Evolutionary conservation across 2,113 vertebrate species (phyloP), one percentile per base, ranked within the genome.

Genomic region (Fukomys damarensis): DNA sequence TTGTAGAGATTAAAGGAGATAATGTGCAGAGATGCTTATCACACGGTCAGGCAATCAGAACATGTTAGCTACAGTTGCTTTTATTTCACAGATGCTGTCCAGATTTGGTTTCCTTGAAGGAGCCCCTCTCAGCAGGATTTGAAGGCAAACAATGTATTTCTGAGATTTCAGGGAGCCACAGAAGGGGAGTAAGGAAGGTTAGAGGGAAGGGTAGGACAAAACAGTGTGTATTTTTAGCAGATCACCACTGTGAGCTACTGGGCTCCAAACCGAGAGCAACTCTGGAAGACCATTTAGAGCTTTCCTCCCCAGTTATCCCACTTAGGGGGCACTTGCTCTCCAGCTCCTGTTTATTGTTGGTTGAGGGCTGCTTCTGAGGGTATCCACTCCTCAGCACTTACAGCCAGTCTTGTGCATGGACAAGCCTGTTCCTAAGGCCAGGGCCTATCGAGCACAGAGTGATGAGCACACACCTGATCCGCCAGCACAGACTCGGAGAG

Each of bases 321-420:
- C 16, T 38, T 28, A 9, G 0, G 28, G 14, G 17, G 4, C 38
- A n/a, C 58, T 56, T 24, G 26, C 13, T 32, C 41, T n/a, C 49
- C 20, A 3, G 20, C 46, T 84, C 70, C 61, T 12, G 5, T 22
- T 54, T 43, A 14, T 43, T 32, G 10, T 10, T n/a, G 7, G 43
- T 24, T 56, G 87, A 52, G 38, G 72, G 43, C 49, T 81, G 22
- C 72, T 58, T n/a, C 56, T 41, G 9, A 66, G 8, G 10, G 11
- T 7, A 28, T 56, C 43, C 3, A 13, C 13, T 76, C 38, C n/a
- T 38, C 59, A 8, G 58, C 10, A 72, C 13, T 46, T 28, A 68
- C 3, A 32, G 63, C n/a, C 46, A 77, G 30, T 38, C 12, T 38
- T 30, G 20, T 26, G 4, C 0, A 1, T 0, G 22, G 46, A 38